Evolutionary conservation across 2,113 vertebrate genomes (phyloP).

Genomic region (Lepus europaeus): DNA sequence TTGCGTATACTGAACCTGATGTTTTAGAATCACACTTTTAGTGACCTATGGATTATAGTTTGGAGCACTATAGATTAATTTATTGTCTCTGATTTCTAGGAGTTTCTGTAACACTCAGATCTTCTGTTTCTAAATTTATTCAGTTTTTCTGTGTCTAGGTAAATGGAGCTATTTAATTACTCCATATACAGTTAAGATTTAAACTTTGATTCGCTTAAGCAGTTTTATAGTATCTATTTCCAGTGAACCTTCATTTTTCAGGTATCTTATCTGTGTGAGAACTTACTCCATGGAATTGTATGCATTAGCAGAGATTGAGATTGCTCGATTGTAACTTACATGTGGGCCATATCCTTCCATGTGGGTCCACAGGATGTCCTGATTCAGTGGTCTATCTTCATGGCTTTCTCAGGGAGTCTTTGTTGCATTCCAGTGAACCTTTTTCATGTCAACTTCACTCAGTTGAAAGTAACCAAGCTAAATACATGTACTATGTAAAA

Average conservation of each 20-base stretch:
- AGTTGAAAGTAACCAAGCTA: constrained; percentile 16
- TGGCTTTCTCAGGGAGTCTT: background rate
- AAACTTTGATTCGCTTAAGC: background rate
- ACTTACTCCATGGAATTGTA: background rate
- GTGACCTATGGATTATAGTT: background rate
- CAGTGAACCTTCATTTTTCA: constrained; percentile 4
- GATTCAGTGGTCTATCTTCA: background rate
- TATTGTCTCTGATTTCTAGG: background rate
- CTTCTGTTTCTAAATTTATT: constrained; percentile 6
- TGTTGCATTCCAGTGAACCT: background rate
- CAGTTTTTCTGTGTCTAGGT: background rate
- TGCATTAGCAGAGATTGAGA: background rate
- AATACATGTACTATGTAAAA: background rate
- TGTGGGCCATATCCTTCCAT: background rate
- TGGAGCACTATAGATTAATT: background rate
- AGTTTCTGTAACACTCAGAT: background rate
- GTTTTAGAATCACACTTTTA: background rate
- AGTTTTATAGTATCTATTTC: constrained; percentile 39
- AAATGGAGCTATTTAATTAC: background rate
- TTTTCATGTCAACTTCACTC: background rate
- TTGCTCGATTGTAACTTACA: background rate
- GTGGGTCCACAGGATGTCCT: background rate
- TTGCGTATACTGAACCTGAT: background rate
- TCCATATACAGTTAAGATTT: background rate
- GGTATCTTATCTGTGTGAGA: background rate